phyloP scores from a whole-genome alignment of 2,797 vertebrate species.

The Pelodytes ibericus region DNA sequence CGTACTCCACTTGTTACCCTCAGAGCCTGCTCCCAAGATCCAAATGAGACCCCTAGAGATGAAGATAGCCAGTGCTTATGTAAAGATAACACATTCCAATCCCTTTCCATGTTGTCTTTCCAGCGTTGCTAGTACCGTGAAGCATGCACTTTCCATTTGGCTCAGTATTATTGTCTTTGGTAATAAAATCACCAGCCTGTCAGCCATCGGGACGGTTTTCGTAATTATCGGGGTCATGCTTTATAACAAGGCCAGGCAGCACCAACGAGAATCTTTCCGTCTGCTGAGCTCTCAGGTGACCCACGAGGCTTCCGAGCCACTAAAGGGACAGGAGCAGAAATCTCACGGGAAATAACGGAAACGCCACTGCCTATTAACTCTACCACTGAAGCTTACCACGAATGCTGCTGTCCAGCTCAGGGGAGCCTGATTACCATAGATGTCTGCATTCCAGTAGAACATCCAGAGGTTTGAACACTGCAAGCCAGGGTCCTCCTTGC shows the following conservation, averaged over 20 bases:
- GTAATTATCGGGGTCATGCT: slow-evolving; percentile 88
- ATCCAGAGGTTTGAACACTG: not conserved
- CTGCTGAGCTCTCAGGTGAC: slow-evolving; percentile 63
- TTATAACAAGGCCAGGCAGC: slow-evolving; percentile 90
- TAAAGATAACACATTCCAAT: too few species aligned
- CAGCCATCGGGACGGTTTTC: slow-evolving; percentile 81
- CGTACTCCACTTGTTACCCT: too few species aligned
- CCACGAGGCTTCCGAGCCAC: slow-evolving; percentile 15
- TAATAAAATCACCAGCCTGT: slow-evolving; percentile 88
- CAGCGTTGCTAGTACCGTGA: slow-evolving; percentile 95
- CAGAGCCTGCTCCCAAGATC: too few species aligned
- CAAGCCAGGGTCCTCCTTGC: not conserved
- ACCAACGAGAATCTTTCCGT: slow-evolving; percentile 78
- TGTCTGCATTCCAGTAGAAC: not conserved
- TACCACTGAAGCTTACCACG: not conserved
- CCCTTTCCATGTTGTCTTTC: slow-evolving; percentile 21
- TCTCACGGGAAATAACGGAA: slow-evolving; percentile 43
- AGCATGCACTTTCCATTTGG: slow-evolving; percentile 95
- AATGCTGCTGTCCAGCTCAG: not conserved
- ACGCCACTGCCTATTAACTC: not conserved
- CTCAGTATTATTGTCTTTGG: slow-evolving; percentile 93
- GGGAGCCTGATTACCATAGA: not conserved
- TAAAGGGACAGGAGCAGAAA: slow-evolving; percentile 58
- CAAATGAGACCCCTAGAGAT: too few species aligned
- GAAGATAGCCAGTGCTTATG: too few species aligned